These are phyloP conservation scores for Ctenomys sociabilis DNA, from an alignment of 2,113 vertebrate genomes.

Conservation along the genomic window DNA sequence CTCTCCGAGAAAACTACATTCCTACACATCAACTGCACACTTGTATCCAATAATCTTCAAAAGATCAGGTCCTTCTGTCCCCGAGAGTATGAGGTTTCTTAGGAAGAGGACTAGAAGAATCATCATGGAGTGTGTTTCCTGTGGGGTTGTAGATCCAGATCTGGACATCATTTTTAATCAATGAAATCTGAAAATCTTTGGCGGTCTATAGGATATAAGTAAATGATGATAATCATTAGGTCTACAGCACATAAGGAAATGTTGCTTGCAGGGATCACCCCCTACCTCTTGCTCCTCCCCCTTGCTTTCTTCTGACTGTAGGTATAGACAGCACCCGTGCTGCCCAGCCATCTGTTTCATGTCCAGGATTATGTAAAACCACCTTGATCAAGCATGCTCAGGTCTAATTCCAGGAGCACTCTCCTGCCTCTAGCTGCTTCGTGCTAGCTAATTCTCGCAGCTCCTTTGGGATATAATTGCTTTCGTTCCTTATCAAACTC, in stretches of 20 bases:
- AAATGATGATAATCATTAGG: neutral
- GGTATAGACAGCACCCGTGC: neutral
- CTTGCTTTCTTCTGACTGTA: neutral
- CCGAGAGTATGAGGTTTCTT: neutral
- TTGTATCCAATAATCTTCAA: neutral
- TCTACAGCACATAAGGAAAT: neutral
- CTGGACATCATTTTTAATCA: neutral
- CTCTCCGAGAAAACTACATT: neutral
- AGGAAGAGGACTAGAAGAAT: neutral
- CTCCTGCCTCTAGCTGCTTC: neutral
- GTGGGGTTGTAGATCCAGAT: fast-evolving
- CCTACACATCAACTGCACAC: neutral
- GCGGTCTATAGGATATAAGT: neutral
- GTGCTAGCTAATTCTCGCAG: neutral
- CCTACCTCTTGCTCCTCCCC: neutral
- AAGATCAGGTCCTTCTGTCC: neutral
- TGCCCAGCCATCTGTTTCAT: neutral
- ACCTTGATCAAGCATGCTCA: neutral
- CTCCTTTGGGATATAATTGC: neutral
- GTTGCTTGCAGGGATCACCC: too few species aligned
- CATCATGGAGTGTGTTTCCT: neutral
- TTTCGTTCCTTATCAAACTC: conserved; percentile 4
- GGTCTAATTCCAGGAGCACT: neutral
- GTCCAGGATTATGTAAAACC: neutral
- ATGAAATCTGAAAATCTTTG: neutral